Base-by-base conservation (phyloP, 2,888 invertebrate genomes). In the Carpatolechia fugitivella region DNA sequence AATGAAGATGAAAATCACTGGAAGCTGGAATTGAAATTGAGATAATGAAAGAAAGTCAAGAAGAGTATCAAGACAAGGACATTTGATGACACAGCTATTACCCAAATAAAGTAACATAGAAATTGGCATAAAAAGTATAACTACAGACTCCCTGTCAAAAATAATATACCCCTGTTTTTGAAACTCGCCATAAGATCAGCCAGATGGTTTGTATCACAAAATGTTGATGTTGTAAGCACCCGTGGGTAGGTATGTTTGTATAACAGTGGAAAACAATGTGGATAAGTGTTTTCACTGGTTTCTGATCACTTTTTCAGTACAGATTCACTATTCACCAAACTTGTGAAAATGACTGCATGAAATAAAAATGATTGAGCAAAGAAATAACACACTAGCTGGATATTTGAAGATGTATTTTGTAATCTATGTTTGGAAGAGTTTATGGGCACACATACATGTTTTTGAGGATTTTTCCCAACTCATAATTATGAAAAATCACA, bases 271-370 rank as follows among this genome's bases (percentile, higher is more conserved):
- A 63, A 64, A 64, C 54, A 56, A 66, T 65, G 58, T 76, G 76
- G 72, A 76, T 76, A 62, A 68, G 69, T 80, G 72, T 79, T 81
- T 79, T 82, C 84, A 85, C 85, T 74, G 76, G 82, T 83, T 81
- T 86, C 76, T 83, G 78, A 80, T 87, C 85, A 82, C 84, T 81
- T 88, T 63, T 88, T 87, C 86, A 87, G 87, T 87, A 81, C 69
- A 75, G 71, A 76, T 74, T 78, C 72, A 82, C 78, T 75, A 67
- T 76, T 78, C 84, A 87, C 82, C 77, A 76, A 76, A 70, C 60
- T 71, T 74, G 72, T 80, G 76, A 80, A 73, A 77, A 70, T 74
- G 72, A 78, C 76, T 81, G 79, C 80, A 78, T 69, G 66, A 57
- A 50, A 29, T 29, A 60, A 60, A 44, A 7, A 44, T 44, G 20